Evolutionary conservation across 2,113 vertebrate genomes (phyloP).

Genomic region (Dicentrarchus labrax): DNA sequence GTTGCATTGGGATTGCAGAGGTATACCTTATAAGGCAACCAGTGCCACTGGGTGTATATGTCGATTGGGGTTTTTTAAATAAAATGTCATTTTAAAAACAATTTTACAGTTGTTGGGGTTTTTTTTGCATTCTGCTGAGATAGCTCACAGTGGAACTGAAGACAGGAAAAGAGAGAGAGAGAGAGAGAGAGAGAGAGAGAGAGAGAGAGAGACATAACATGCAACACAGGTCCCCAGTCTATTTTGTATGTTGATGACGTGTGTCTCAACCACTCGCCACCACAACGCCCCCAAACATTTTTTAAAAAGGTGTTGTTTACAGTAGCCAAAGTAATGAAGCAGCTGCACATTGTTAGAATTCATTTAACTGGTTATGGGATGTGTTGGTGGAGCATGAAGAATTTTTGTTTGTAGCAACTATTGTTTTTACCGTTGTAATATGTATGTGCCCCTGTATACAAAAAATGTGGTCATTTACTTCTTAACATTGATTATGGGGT

Average conservation of each 20-base stretch:
- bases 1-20: not conserved
- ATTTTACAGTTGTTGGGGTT: not conserved
- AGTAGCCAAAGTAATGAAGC: not conserved
- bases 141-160: not conserved
- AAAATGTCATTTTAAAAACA: not conserved
- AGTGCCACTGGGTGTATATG: not conserved
- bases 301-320: too few relatives aligned
- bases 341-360: not conserved
- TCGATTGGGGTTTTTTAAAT: not conserved
- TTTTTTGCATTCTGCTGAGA: not conserved
- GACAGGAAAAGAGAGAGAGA: not conserved
- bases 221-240: not conserved
- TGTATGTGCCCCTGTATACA: slow-evolving; percentile 2
- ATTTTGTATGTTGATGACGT: too few relatives aligned
- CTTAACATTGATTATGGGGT: slow-evolving; percentile 34
- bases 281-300: too few relatives aligned
- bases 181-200: not conserved
- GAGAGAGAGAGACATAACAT: not conserved
- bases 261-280: too few relatives aligned
- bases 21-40: not conserved
- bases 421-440: not conserved
- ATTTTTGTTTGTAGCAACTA: not conserved
- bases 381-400: not conserved
- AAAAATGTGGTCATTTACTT: slow-evolving; percentile 9
- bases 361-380: not conserved